Evolutionary conservation across 1,140 invertebrate genomes (phyloP).

Genomic region (Coenobita brevimanus): DNA sequence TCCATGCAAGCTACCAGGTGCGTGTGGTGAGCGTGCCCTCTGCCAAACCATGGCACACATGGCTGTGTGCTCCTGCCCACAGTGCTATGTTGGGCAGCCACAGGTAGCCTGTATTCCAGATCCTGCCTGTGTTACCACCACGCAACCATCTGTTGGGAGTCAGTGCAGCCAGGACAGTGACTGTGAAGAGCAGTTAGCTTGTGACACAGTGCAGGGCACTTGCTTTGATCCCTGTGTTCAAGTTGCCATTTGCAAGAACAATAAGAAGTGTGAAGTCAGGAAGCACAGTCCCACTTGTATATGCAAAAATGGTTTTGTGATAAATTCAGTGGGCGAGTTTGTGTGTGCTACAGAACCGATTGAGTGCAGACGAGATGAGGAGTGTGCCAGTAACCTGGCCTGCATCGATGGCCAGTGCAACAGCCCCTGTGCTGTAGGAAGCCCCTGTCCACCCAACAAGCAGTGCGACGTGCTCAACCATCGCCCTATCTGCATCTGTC

Average conservation of each 20-base stretch:
- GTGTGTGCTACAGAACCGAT: constrained; percentile 79
- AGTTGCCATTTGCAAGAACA: constrained; percentile 80
- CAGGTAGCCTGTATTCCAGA: constrained; percentile 84
- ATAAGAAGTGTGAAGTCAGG: constrained; percentile 90
- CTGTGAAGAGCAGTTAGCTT: constrained; percentile 84
- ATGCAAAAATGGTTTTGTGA: constrained; percentile 89
- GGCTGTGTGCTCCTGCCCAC: constrained; percentile 88
- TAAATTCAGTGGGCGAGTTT: constrained; percentile 88
- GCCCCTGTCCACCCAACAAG: constrained; percentile 84
- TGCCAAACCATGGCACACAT: constrained; percentile 88
- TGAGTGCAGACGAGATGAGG: constrained; percentile 85
- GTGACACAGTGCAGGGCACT: constrained; percentile 79
- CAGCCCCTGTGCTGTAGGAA: constrained; percentile 83
- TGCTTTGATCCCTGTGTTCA: constrained; percentile 85
- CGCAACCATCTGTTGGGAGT: constrained; percentile 51
- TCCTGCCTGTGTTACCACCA: constrained; percentile 79
- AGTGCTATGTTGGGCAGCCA: constrained; percentile 88
- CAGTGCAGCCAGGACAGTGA: constrained; percentile 80
- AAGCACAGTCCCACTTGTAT: constrained; percentile 89
- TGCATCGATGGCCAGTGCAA: constrained; percentile 87
- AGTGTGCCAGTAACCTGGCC: constrained; percentile 88
- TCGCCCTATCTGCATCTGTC: constrained; percentile 87
- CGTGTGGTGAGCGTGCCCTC: constrained; percentile 90
- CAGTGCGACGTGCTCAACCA: constrained; percentile 89
- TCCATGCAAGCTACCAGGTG: constrained; percentile 88